These are phyloP conservation scores for Brotula barbata DNA, from an alignment of 2,797 vertebrate species.

Conservation along the genomic window DNA sequence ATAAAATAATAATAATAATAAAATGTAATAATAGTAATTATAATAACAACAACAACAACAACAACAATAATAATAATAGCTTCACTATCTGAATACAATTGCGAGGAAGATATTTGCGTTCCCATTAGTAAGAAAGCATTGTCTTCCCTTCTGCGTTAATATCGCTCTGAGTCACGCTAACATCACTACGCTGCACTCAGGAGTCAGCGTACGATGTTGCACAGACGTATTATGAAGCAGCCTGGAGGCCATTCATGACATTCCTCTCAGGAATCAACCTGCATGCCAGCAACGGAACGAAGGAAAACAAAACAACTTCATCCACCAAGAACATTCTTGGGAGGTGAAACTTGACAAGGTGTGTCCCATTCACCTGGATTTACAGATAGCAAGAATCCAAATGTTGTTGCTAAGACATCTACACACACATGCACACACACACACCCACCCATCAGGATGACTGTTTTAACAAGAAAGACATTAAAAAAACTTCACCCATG, in stretches of 20 bases:
- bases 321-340: slow-evolving; percentile 60
- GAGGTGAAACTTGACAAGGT: slow-evolving; percentile 50
- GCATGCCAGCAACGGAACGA: slow-evolving; percentile 34
- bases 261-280: slow-evolving; percentile 52
- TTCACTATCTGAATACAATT: too few species aligned
- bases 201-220: slow-evolving; percentile 27
- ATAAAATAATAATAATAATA: too few species aligned
- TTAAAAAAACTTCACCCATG: not conserved
- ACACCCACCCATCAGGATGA: slow-evolving; percentile 28
- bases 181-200: too few species aligned
- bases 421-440: too few species aligned
- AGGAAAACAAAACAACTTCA: slow-evolving; percentile 15
- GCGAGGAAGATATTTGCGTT: too few species aligned
- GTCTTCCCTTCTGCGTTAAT: too few species aligned
- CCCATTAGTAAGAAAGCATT: too few species aligned
- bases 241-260: slow-evolving; percentile 41
- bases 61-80: too few species aligned
- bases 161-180: too few species aligned
- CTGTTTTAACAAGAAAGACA: not conserved
- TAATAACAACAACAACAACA: too few species aligned
- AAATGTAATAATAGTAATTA: too few species aligned
- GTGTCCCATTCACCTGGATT: slow-evolving; percentile 54
- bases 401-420: slow-evolving; percentile 45
- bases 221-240: slow-evolving; percentile 50
- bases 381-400: slow-evolving; percentile 41